These are phyloP conservation scores for Sthenelais limicola DNA, from an alignment of 2,888 invertebrate genomes.

Conservation along the genomic window DNA sequence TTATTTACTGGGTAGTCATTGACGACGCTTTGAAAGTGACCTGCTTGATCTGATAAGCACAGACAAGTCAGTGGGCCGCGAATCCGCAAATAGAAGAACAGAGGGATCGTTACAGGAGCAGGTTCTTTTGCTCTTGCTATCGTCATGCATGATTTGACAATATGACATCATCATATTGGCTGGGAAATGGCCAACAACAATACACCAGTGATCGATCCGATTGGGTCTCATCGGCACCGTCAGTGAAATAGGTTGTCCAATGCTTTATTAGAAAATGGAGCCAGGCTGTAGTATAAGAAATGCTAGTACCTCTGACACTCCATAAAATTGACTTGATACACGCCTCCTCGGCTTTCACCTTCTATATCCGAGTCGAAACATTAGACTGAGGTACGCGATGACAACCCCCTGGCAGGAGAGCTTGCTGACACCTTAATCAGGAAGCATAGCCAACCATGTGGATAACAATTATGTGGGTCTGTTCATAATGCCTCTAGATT, in stretches of 20 bases:
- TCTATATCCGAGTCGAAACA: too few species aligned
- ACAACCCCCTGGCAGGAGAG: too few species aligned
- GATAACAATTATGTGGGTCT: too few species aligned
- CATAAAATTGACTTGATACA: too few species aligned
- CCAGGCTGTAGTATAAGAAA: too few species aligned
- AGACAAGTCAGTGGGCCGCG: conserved; percentile 9
- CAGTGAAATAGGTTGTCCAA: conserved; percentile 18
- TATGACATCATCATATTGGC: conserved; percentile 39
- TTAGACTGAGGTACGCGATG: too few species aligned
- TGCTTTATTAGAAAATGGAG: too few species aligned
- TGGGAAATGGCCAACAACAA: conserved; percentile 36
- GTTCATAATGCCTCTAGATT: too few species aligned
- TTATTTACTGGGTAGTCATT: conserved; percentile 33
- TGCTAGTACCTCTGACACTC: too few species aligned
- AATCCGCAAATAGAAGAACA: conserved; percentile 18
- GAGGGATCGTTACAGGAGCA: background rate
- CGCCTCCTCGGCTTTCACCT: too few species aligned
- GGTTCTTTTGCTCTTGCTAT: conserved; percentile 20
- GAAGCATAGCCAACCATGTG: too few species aligned
- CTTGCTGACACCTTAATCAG: too few species aligned
- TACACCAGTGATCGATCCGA: conserved; percentile 30
- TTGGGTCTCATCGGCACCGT: conserved; percentile 8
- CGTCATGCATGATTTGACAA: conserved; percentile 12
- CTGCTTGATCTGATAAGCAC: conserved; percentile 27
- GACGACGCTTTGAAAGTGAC: conserved; percentile 15